Evolutionary conservation across 2,113 vertebrate species (phyloP).

Genomic region (Picathartes gymnocephalus): DNA sequence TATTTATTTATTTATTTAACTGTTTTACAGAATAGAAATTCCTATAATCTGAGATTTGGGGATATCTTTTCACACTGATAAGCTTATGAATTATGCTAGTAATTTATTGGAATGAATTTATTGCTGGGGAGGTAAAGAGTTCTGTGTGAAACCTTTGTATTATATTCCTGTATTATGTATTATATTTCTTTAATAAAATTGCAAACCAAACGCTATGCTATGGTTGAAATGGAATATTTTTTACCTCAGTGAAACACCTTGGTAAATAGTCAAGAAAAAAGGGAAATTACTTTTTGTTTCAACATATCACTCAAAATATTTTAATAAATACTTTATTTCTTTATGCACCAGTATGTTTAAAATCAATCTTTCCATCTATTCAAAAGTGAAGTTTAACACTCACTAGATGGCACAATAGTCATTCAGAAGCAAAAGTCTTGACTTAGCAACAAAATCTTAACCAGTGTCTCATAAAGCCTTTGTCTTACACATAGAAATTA

Average conservation of each 20-base stretch:
- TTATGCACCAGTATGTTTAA: neutral
- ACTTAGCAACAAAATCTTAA: neutral
- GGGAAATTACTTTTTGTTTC: neutral
- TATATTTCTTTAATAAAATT: neutral
- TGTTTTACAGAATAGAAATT: neutral
- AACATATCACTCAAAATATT: neutral
- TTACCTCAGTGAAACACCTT: neutral
- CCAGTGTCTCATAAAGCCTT: neutral
- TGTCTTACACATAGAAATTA: neutral
- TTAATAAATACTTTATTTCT: neutral
- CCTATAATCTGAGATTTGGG: neutral
- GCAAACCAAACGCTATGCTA: neutral
- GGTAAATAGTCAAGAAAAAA: neutral
- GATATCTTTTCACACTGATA: neutral
- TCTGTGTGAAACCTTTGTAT: neutral
- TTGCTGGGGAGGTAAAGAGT: neutral
- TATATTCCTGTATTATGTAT: neutral
- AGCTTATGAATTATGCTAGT: neutral
- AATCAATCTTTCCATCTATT: neutral
- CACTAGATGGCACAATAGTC: slow-evolving; percentile 61
- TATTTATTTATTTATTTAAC: neutral
- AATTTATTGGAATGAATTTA: neutral
- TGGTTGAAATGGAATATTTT: neutral
- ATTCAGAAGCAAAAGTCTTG: neutral
- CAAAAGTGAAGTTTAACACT: neutral